phyloP scores from a whole-genome alignment of 2,888 invertebrate genomes.

The Drosophila anomalata region DNA sequence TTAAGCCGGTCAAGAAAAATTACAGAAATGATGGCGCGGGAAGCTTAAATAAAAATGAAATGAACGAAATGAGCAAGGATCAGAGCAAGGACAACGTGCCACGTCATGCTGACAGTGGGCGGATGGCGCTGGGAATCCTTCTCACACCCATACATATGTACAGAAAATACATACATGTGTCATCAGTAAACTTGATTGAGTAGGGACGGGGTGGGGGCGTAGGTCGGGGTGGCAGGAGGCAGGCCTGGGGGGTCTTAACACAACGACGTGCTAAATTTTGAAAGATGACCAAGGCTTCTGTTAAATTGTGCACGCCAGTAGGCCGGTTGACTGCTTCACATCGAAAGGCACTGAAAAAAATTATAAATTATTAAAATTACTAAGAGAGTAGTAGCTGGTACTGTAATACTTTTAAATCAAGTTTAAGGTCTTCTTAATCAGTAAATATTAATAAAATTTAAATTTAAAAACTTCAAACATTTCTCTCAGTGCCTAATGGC shows the following conservation, averaged over 20 bases:
- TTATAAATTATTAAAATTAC: no score
- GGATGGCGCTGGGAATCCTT: slow-evolving; percentile 8
- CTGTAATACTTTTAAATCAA: no score
- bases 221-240: neutral
- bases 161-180: slow-evolving; percentile 47
- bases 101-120: slow-evolving; percentile 45
- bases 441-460: no score
- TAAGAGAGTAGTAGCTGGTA: neutral
- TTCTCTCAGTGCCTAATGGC: slow-evolving; percentile 20
- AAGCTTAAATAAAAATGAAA: slow-evolving; percentile 49
- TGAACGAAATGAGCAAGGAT: slow-evolving; percentile 31
- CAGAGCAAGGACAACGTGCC: slow-evolving; percentile 40
- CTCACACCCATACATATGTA: neutral
- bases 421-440: no score
- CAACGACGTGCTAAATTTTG: slow-evolving; percentile 62
- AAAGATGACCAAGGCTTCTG: slow-evolving; percentile 68
- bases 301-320: slow-evolving; percentile 52
- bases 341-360: slow-evolving; percentile 15
- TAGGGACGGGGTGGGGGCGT: slow-evolving; percentile 7
- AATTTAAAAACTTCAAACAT: no score
- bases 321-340: slow-evolving; percentile 51
- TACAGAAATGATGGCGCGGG: slow-evolving; percentile 35
- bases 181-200: slow-evolving; percentile 52
- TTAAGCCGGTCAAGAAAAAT: slow-evolving; percentile 41
- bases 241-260: slow-evolving; percentile 33